These are phyloP conservation scores for Limenitis camilla DNA, from an alignment of 2,888 invertebrate genomes.

Conservation along the genomic window DNA sequence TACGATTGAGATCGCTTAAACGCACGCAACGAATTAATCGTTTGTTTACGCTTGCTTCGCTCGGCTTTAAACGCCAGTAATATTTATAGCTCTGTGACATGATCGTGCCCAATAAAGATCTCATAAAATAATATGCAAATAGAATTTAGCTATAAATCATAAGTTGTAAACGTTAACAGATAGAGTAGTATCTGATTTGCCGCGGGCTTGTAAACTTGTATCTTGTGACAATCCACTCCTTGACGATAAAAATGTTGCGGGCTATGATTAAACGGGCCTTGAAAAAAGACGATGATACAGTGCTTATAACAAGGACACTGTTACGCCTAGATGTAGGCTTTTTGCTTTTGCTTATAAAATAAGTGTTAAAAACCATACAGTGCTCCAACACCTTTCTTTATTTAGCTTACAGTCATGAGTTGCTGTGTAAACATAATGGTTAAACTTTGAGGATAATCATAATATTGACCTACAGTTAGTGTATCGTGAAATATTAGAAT, in stretches of 20 bases:
- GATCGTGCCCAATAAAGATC: conserved; percentile 62
- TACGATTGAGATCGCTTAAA: conserved; percentile 36
- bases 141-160: conserved; percentile 57
- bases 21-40: conserved; percentile 58
- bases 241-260: conserved; percentile 52
- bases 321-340: conserved; percentile 55
- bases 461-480: too few relatives aligned
- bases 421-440: too few relatives aligned
- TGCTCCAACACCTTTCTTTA: background rate
- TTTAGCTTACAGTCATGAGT: too few relatives aligned
- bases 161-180: conserved; percentile 43
- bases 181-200: conserved; percentile 55
- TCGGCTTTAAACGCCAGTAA: conserved; percentile 53
- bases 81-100: conserved; percentile 66
- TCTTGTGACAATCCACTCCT: background rate
- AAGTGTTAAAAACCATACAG: background rate
- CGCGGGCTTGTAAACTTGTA: conserved; percentile 49
- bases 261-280: conserved; percentile 63
- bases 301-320: conserved; percentile 49
- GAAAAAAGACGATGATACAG: conserved; percentile 46
- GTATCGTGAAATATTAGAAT: too few relatives aligned
- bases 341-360: background rate
- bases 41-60: conserved; percentile 64
- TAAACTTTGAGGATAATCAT: too few relatives aligned
- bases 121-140: conserved; percentile 62